A percentile compares a stretch with the other conserved stretches of the same genome.
Conservation (phyloP, 2,888 invertebrate species). For the Trachelus troglodyta region DNA sequence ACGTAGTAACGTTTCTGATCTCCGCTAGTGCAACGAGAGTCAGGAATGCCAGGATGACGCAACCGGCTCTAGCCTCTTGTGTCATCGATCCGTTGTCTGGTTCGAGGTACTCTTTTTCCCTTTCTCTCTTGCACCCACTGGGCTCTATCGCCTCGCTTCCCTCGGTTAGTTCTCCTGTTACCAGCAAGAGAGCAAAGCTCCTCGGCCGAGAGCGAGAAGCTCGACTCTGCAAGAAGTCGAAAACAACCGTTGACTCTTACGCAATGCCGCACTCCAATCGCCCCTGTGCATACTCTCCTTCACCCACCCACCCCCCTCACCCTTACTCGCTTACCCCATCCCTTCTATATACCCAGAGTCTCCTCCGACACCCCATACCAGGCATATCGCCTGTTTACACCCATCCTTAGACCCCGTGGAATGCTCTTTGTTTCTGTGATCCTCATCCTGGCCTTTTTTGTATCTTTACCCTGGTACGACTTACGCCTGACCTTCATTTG, state of each 20-base stretch:
- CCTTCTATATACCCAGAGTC: not conserved
- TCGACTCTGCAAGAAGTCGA: slow-evolving; percentile 29
- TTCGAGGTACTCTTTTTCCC: not conserved
- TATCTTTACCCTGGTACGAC: not conserved
- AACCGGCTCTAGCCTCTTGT: slow-evolving; percentile 36
- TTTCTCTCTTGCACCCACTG: not conserved
- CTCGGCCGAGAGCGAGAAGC: not conserved
- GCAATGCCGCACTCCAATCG: slow-evolving; percentile 23
- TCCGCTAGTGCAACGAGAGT: slow-evolving; percentile 26
- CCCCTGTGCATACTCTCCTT: not conserved
- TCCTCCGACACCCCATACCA: not conserved
- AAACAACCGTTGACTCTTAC: slow-evolving; percentile 61
- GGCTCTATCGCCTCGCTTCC: not conserved
- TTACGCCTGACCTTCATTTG: not conserved
- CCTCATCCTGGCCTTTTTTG: not conserved
- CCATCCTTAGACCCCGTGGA: slow-evolving; percentile 47
- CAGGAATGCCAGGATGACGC: slow-evolving; percentile 53
- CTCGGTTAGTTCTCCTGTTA: not conserved
- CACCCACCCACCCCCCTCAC: no score
- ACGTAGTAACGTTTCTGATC: not conserved
- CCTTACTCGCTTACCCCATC: not conserved
- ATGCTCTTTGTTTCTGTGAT: slow-evolving; percentile 53
- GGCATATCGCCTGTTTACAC: slow-evolving; percentile 7
- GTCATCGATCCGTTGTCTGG: not conserved
- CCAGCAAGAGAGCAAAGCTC: not conserved